Conservation (phyloP, 2,113 vertebrate genomes). For the Boleophthalmus pectinirostris region DNA sequence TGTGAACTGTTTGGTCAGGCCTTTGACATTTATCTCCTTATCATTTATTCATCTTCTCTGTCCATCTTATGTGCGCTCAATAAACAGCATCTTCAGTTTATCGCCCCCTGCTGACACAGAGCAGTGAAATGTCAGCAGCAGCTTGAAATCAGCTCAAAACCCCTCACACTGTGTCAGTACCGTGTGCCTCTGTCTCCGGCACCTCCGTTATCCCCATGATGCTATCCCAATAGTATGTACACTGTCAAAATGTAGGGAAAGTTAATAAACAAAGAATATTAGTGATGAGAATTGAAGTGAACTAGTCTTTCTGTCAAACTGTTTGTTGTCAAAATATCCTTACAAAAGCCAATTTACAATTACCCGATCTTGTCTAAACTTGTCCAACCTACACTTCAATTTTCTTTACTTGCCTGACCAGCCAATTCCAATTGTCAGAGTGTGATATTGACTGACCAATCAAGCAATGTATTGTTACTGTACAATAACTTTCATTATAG, state of each 20-base stretch:
- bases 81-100: constrained; percentile 48
- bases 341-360: too few species aligned
- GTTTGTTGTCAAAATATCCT: too few species aligned
- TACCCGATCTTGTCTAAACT: too few species aligned
- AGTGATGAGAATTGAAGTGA: too few species aligned
- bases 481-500: too few species aligned
- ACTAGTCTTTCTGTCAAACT: too few species aligned
- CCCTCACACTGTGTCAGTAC: constrained; percentile 22
- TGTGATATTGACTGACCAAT: too few species aligned
- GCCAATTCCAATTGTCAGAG: too few species aligned
- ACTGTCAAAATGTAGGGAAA: neutral
- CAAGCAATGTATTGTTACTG: too few species aligned
- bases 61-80: constrained; percentile 30
- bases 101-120: constrained; percentile 42
- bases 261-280: neutral
- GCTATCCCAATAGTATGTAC: constrained; percentile 10
- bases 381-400: too few species aligned
- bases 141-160: constrained; percentile 52
- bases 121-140: constrained; percentile 62
- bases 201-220: constrained; percentile 9
- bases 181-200: constrained; percentile 17
- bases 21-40: constrained; percentile 53
- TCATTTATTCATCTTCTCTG: constrained; percentile 59
- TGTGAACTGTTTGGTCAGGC: constrained; percentile 5
- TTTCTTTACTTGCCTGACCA: too few species aligned